Evolutionary conservation across 2,888 invertebrate genomes (phyloP), one percentile per base, ranked within the genome.

Genomic region (Polietes domitor): DNA sequence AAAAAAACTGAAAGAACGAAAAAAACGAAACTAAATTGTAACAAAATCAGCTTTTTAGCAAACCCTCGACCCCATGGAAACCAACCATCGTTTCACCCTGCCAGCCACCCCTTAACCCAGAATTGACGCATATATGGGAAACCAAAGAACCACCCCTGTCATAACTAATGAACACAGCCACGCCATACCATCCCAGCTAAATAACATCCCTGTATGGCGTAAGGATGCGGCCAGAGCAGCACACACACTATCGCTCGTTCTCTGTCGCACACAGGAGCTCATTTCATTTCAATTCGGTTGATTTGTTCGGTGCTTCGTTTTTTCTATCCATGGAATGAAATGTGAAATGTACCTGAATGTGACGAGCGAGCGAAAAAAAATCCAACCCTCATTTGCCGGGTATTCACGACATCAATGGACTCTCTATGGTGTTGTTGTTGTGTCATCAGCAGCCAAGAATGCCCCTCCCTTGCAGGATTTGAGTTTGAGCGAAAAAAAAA

Each of bases 301-400:
- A n/a, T 73, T 73, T 28, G 32, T 19, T 72, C 41, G n/a, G n/a
- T n/a, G n/a, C n/a, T n/a, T n/a, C n/a, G n/a, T n/a, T n/a, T n/a
- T 50, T 12, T 37, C 10, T n/a, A n/a, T n/a, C n/a, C n/a, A n/a
- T n/a, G n/a, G n/a, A n/a, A n/a, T n/a, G n/a, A n/a, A n/a, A n/a
- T n/a, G n/a, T n/a, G n/a, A n/a, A n/a, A n/a, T n/a, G 26, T 82
- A 78, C 82, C 82, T 82, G 82, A 47, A 4, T n/a, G n/a, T 37
- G 19, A 26, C 32, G 43, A 9, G 37, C 7, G 53, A n/a, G 41
- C 24, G 50, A 17, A 72, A 28, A 65, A 50, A 76, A 78, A 82
- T n/a, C 41, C 82, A 79, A 82, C 82, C 82, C 82, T 79, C 72
- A 76, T 78, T 70, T 70, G 26, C 7, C 32, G 74, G 61, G 9